phyloP scores from a whole-genome alignment of 1,140 invertebrate genomes.

The Achatina immaculata region DNA sequence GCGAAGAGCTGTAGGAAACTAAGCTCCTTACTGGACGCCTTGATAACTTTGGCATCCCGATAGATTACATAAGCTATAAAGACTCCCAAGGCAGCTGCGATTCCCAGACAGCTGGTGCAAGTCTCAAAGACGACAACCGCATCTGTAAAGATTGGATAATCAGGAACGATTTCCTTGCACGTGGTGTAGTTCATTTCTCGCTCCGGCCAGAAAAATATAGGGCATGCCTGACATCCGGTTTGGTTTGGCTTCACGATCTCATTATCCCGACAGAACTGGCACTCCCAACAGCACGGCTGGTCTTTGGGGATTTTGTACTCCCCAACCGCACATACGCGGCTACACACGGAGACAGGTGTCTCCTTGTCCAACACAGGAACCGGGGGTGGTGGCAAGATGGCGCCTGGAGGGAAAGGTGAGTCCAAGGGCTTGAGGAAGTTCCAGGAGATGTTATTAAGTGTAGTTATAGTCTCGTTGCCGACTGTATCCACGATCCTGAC shows the following conservation, averaged over 20 bases:
- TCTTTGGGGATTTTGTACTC: constrained; percentile 33
- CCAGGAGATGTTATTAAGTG: not conserved
- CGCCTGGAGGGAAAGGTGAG: not conserved
- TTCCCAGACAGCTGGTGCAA: constrained; percentile 72
- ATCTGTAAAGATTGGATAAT: constrained; percentile 27
- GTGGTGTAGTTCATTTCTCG: constrained; percentile 72
- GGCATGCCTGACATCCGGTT: constrained; percentile 46
- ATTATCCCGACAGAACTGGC: constrained; percentile 43
- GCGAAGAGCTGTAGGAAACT: constrained; percentile 89
- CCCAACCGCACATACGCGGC: constrained; percentile 35
- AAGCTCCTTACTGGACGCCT: constrained; percentile 89
- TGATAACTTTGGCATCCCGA: constrained; percentile 88
- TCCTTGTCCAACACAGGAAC: not conserved
- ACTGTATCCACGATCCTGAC: constrained; percentile 21
- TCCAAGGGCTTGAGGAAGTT: not conserved
- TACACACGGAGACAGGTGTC: constrained; percentile 42
- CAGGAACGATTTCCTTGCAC: constrained; percentile 69
- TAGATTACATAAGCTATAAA: constrained; percentile 80
- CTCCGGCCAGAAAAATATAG: constrained; percentile 61
- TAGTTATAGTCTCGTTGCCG: not conserved
- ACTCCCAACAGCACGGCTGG: constrained; percentile 38
- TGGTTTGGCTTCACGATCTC: constrained; percentile 44
- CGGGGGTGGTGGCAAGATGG: not conserved
- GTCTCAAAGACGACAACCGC: constrained; percentile 71
- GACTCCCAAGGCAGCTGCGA: constrained; percentile 62